Percentiles rank a stretch among this genome's conserved stretches.
Evolutionary conservation across 2,888 invertebrate genomes (phyloP).

Genomic region (Dermolepida albohirtum): DNA sequence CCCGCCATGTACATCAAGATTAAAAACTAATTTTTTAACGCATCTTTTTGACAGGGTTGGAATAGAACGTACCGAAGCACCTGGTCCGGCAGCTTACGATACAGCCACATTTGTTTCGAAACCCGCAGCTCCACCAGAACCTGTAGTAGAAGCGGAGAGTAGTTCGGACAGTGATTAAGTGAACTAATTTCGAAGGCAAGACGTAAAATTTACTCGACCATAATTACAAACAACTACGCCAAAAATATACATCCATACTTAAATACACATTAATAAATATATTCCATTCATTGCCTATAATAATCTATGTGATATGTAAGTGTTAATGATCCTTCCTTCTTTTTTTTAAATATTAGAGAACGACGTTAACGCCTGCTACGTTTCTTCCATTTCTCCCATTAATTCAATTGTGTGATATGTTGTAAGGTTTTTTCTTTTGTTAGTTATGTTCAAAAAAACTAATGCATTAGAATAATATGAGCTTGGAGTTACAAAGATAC

Average conservation of each 20-base stretch:
- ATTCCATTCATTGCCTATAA: slow-evolving; percentile 26
- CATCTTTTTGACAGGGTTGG: slow-evolving; percentile 74
- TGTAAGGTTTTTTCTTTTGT: background rate
- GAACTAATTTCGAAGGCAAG: background rate
- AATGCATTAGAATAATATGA: slow-evolving; percentile 16
- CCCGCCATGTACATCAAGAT: too few relatives aligned
- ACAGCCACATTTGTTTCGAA: slow-evolving; percentile 71
- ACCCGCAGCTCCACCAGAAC: slow-evolving; percentile 61
- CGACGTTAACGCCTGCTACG: background rate
- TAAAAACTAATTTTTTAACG: too few relatives aligned
- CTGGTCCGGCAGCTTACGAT: slow-evolving; percentile 76
- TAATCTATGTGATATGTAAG: slow-evolving; percentile 16
- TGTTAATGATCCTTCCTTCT: background rate
- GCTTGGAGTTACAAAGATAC: background rate
- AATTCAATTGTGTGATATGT: slow-evolving; percentile 33
- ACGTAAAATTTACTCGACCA: slow-evolving; percentile 9
- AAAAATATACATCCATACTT: slow-evolving; percentile 23
- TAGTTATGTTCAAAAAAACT: background rate
- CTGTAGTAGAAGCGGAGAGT: slow-evolving; percentile 62
- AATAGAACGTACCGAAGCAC: slow-evolving; percentile 87
- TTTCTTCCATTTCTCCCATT: slow-evolving; percentile 32
- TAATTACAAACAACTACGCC: slow-evolving; percentile 20
- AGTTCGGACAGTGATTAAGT: slow-evolving; percentile 67
- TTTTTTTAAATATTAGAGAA: background rate
- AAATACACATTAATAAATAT: slow-evolving; percentile 1